Conservation (phyloP, 2,888 invertebrate genomes). For the Folsomia candida region DNA sequence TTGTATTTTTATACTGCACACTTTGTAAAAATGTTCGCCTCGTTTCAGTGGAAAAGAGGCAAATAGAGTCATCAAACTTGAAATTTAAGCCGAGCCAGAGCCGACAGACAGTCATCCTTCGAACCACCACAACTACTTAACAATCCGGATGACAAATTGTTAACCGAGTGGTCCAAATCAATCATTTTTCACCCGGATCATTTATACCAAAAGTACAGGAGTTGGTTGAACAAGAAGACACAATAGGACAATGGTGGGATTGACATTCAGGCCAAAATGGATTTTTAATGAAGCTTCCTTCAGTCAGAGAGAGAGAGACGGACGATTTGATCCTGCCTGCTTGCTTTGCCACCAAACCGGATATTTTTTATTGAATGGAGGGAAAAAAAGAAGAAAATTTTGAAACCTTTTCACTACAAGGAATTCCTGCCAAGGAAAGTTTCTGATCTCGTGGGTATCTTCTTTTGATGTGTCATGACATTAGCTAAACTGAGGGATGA, state of each 20-base stretch:
- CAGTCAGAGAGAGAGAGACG: too few species aligned
- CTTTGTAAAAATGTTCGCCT: too few species aligned
- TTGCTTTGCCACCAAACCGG: background rate
- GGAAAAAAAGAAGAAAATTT: background rate
- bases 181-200: slow-evolving; percentile 17
- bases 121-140: too few species aligned
- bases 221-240: slow-evolving; percentile 2
- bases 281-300: slow-evolving; percentile 20
- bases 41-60: background rate
- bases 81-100: background rate
- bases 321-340: too few species aligned
- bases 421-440: too few species aligned
- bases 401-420: background rate
- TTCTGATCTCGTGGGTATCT: background rate
- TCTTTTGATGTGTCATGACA: slow-evolving; percentile 16
- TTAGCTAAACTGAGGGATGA: background rate
- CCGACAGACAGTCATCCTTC: background rate
- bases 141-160: slow-evolving; percentile 14
- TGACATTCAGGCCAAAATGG: slow-evolving; percentile 18
- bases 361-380: background rate
- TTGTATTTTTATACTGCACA: background rate
- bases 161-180: slow-evolving; percentile 4
- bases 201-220: background rate
- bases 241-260: slow-evolving; percentile 16
- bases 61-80: slow-evolving; percentile 5